These are phyloP conservation scores for Acanthosepion pharaonis DNA, from an alignment of 2,888 invertebrate genomes.

Conservation along the genomic window DNA sequence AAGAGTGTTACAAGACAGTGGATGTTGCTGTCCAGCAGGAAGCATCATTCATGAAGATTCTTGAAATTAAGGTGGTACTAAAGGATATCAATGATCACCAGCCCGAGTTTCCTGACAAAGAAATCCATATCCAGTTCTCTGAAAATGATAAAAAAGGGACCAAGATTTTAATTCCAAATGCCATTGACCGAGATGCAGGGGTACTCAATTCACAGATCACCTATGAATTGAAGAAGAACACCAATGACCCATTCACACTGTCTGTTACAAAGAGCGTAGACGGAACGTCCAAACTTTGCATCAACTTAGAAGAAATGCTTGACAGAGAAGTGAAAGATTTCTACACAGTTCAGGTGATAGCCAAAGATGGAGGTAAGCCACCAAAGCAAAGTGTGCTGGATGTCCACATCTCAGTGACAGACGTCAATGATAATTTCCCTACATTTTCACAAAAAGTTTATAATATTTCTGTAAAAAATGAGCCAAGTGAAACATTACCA, in stretches of 20 bases:
- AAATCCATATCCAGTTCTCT: background rate
- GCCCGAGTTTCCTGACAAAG: background rate
- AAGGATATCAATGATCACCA: background rate
- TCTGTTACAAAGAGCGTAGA: background rate
- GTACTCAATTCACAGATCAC: background rate
- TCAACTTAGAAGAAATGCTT: background rate
- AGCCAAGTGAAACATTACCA: background rate
- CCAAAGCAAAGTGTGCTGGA: background rate
- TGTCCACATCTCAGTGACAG: background rate
- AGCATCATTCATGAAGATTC: background rate
- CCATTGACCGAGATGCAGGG: background rate
- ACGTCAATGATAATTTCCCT: background rate
- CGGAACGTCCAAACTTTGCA: background rate
- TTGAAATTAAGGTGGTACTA: background rate
- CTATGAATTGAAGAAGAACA: background rate
- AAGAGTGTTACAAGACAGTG: background rate
- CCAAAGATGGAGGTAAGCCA: background rate
- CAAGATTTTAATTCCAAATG: background rate
- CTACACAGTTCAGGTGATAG: background rate
- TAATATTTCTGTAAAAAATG: background rate
- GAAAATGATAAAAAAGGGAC: slow-evolving; percentile 15
- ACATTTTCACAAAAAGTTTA: background rate
- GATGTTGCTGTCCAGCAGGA: background rate
- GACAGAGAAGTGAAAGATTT: background rate
- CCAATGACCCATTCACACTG: background rate